phyloP scores from a whole-genome alignment of 2,113 vertebrate genomes.

The Pedionomus torquatus region DNA sequence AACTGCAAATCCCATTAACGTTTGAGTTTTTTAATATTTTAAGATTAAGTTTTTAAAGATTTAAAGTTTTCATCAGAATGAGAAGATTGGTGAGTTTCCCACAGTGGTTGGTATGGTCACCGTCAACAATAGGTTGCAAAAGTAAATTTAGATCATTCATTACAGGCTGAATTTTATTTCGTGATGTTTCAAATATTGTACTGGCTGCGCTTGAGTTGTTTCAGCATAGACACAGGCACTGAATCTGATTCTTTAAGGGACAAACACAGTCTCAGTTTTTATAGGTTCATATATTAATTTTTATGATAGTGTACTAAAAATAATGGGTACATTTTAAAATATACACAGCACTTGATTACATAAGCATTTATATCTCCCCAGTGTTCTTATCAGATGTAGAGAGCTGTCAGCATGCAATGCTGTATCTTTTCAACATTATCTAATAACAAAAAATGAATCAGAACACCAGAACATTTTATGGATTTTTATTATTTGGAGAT shows the following conservation, averaged over 20 bases:
- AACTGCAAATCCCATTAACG: not conserved
- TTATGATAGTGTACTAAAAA: not conserved
- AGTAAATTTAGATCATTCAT: not conserved
- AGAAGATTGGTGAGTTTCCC: not conserved
- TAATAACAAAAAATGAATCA: not conserved
- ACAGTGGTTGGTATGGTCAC: not conserved
- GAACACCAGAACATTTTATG: not conserved
- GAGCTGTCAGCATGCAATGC: not conserved
- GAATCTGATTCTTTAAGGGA: not conserved
- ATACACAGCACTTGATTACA: not conserved
- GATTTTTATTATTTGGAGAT: conserved; percentile 1
- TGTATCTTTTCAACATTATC: not conserved
- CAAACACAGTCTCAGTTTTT: not conserved
- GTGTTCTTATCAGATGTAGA: not conserved
- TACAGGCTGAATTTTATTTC: not conserved
- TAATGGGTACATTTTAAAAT: not conserved
- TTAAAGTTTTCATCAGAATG: not conserved
- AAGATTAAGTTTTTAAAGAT: no score
- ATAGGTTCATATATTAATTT: not conserved
- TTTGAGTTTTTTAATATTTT: not conserved
- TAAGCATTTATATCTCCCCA: not conserved
- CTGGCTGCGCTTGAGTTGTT: not conserved
- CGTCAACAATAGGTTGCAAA: not conserved
- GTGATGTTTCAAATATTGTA: not conserved
- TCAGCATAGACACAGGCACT: not conserved